Evolutionary conservation across 1,140 invertebrate species (phyloP).

Genomic region (Cyclina sinensis): DNA sequence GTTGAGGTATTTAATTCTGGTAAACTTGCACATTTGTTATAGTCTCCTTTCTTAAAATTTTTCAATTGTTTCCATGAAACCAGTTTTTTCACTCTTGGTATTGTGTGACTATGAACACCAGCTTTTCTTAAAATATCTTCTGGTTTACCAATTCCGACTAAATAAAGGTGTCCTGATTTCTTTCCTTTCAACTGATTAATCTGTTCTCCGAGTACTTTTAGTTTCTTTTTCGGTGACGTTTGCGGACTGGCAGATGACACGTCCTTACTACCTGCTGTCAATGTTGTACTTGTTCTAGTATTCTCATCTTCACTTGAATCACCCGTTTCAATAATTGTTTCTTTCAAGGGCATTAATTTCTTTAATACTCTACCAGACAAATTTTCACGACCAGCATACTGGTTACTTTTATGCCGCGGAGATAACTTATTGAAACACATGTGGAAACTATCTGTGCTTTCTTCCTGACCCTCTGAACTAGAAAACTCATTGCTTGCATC

Average conservation of each 20-base stretch:
- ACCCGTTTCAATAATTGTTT: slow-evolving; percentile 32
- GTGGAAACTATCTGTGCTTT: slow-evolving; percentile 83
- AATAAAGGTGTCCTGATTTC: slow-evolving; percentile 55
- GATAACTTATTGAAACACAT: slow-evolving; percentile 74
- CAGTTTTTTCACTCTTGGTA: slow-evolving; percentile 61
- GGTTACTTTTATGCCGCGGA: slow-evolving; percentile 34
- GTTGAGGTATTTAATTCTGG: slow-evolving; percentile 78
- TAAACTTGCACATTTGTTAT: slow-evolving; percentile 76
- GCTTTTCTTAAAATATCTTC: slow-evolving; percentile 58
- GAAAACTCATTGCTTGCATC: slow-evolving; percentile 68
- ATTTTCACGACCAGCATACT: slow-evolving; percentile 62
- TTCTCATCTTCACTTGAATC: slow-evolving; percentile 63
- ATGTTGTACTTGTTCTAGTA: slow-evolving; percentile 51
- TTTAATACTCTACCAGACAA: slow-evolving; percentile 32
- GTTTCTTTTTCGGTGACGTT: slow-evolving; percentile 10
- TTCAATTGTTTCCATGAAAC: slow-evolving; percentile 80
- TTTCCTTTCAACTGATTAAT: slow-evolving; percentile 33
- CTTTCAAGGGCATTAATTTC: slow-evolving; percentile 57
- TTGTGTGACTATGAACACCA: slow-evolving; percentile 57
- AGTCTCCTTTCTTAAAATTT: slow-evolving; percentile 76
- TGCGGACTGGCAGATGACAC: slow-evolving; percentile 31
- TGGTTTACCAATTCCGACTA: slow-evolving; percentile 63
- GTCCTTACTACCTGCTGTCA: slow-evolving; percentile 61
- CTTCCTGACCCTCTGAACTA: slow-evolving; percentile 75
- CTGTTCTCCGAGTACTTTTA: background rate